These are phyloP conservation scores for Dasypolia templi DNA, from an alignment of 2,888 invertebrate species.

Conservation along the genomic window DNA sequence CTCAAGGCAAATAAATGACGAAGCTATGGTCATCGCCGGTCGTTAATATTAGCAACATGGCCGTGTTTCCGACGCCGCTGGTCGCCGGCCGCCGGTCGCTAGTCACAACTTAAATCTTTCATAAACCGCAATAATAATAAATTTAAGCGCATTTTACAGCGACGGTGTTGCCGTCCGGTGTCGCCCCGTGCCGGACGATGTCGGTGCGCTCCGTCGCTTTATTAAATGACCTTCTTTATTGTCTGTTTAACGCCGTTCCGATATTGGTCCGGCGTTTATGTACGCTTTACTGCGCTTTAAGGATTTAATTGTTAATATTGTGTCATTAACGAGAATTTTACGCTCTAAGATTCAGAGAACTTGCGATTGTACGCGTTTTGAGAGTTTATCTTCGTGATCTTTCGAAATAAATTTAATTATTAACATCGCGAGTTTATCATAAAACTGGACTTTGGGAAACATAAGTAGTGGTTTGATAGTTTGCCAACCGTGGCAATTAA, in stretches of 20 bases:
- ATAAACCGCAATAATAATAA: slow-evolving; percentile 69
- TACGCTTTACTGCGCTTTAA: slow-evolving; percentile 61
- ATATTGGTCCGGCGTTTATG: slow-evolving; percentile 67
- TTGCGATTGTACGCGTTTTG: not conserved
- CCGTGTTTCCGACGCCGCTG: slow-evolving; percentile 21
- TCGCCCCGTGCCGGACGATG: slow-evolving; percentile 59
- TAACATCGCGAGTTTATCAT: not conserved
- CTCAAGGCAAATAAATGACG: slow-evolving; percentile 37
- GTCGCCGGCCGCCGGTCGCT: not conserved
- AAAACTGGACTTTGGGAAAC: not conserved
- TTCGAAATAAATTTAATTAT: not conserved
- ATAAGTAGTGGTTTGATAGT: not conserved
- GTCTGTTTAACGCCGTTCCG: slow-evolving; percentile 65
- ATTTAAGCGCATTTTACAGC: slow-evolving; percentile 63
- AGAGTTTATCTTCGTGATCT: not conserved
- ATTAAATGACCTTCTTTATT: slow-evolving; percentile 69
- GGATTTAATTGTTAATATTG: slow-evolving; percentile 60
- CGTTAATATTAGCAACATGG: slow-evolving; percentile 38
- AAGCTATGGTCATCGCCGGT: slow-evolving; percentile 24
- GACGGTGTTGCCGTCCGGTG: slow-evolving; percentile 59
- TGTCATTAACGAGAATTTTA: slow-evolving; percentile 57
- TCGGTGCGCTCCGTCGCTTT: slow-evolving; percentile 58
- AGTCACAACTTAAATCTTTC: slow-evolving; percentile 55
- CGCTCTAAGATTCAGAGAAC: slow-evolving; percentile 36
- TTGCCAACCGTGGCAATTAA: not conserved